phyloP scores from a whole-genome alignment of 2,797 vertebrate species.

The Avahi laniger region DNA sequence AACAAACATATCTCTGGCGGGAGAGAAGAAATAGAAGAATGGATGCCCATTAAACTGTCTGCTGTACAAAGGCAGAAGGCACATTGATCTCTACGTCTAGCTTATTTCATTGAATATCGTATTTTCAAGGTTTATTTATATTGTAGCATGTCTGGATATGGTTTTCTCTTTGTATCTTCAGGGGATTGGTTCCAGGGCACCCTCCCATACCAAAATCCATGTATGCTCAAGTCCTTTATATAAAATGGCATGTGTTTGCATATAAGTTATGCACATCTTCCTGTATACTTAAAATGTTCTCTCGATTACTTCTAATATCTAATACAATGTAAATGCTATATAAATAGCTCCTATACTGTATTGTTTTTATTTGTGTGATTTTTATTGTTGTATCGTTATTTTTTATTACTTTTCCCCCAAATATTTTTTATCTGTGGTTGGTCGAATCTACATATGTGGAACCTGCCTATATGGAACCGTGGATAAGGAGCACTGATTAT shows the following conservation, averaged over 20 bases:
- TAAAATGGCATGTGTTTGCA: background rate
- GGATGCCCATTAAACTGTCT: background rate
- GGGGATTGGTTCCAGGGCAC: background rate
- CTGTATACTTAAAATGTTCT: background rate
- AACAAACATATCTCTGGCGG: background rate
- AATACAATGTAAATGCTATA: background rate
- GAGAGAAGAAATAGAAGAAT: background rate
- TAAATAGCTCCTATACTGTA: background rate
- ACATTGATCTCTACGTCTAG: background rate
- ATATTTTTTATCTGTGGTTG: background rate
- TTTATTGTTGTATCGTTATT: background rate
- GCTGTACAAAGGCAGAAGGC: background rate
- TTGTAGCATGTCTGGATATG: background rate
- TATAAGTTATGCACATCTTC: background rate
- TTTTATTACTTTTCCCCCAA: background rate
- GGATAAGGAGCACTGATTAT: background rate
- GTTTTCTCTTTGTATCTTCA: background rate
- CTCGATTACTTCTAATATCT: background rate
- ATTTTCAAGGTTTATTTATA: background rate
- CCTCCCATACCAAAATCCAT: background rate
- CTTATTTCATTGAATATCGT: background rate
- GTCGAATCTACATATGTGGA: background rate
- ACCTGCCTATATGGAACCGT: background rate
- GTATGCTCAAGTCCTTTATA: background rate
- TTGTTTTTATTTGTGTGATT: background rate